Conservation (phyloP, 92 coral and sea anemone genomes). For the Actinostola sp. region DNA sequence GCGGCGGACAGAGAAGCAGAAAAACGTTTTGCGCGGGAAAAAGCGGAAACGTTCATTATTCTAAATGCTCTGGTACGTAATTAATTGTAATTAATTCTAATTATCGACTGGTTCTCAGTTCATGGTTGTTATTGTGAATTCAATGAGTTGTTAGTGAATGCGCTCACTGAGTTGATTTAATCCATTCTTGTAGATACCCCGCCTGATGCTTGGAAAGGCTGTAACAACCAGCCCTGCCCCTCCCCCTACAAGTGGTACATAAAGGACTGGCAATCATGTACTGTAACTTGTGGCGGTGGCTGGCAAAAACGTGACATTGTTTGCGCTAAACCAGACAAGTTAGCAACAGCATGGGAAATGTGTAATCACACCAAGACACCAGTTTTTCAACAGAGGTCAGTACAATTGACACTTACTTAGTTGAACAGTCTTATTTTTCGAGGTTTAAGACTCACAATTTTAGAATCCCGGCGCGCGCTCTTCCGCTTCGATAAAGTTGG, state of each 20-base stretch:
- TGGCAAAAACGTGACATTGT: constrained; percentile 45
- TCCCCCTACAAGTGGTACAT: constrained; percentile 72
- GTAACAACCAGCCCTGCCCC: constrained; percentile 73
- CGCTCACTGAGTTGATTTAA: not conserved
- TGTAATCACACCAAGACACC: constrained; percentile 69
- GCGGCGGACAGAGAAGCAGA: constrained; percentile 77
- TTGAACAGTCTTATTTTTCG: too few species aligned
- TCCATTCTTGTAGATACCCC: constrained; percentile 41
- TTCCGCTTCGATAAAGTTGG: too few species aligned
- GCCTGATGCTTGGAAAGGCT: constrained; percentile 73
- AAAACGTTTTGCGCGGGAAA: constrained; percentile 58
- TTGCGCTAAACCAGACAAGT: constrained; percentile 76
- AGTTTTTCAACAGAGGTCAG: constrained; percentile 47
- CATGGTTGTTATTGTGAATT: not conserved
- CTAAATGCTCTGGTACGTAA: constrained; percentile 58
- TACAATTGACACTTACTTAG: too few species aligned
- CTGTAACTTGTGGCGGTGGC: constrained; percentile 79
- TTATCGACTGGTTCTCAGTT: not conserved
- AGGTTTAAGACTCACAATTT: too few species aligned
- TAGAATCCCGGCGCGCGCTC: too few species aligned
- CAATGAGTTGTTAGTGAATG: too few species aligned
- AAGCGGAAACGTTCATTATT: constrained; percentile 43
- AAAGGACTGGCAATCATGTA: constrained; percentile 64
- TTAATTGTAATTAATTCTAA: not conserved
- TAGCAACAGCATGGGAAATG: constrained; percentile 76